Evolutionary conservation across 2,113 vertebrate genomes (phyloP).

Genomic region (Zosterops borbonicus): DNA sequence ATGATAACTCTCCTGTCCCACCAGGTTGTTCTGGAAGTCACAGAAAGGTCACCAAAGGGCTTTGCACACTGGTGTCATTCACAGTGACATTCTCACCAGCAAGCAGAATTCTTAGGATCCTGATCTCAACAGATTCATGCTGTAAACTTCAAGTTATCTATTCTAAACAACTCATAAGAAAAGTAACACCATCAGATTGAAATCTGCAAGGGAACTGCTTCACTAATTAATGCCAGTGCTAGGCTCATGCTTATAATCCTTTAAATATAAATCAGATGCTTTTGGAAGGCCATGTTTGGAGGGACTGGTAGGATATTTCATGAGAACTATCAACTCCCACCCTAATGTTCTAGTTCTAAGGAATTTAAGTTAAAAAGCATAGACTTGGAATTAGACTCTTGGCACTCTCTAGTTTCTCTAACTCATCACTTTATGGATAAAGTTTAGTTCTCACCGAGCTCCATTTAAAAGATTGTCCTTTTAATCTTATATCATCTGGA

Average conservation of each 20-base stretch:
- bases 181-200: not conserved
- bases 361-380: not conserved
- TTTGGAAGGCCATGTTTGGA: not conserved
- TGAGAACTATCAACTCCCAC: not conserved
- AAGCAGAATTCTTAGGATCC: not conserved
- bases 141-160: not conserved
- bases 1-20: not conserved
- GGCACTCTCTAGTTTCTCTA: not conserved
- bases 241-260: rapidly evolving
- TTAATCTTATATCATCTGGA: not conserved
- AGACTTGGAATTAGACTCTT: not conserved
- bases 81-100: not conserved
- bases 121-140: not conserved
- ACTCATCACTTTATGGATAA: not conserved
- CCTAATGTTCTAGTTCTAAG: not conserved
- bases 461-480: not conserved
- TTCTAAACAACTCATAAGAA: not conserved
- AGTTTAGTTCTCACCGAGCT: not conserved
- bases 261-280: not conserved
- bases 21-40: not conserved
- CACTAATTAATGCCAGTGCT: not conserved
- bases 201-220: not conserved
- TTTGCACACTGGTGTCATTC: not conserved
- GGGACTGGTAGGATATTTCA: not conserved
- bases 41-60: not conserved